Evolutionary conservation across 1,140 invertebrate genomes (phyloP).

Genomic region (Nautilus pompilius): DNA sequence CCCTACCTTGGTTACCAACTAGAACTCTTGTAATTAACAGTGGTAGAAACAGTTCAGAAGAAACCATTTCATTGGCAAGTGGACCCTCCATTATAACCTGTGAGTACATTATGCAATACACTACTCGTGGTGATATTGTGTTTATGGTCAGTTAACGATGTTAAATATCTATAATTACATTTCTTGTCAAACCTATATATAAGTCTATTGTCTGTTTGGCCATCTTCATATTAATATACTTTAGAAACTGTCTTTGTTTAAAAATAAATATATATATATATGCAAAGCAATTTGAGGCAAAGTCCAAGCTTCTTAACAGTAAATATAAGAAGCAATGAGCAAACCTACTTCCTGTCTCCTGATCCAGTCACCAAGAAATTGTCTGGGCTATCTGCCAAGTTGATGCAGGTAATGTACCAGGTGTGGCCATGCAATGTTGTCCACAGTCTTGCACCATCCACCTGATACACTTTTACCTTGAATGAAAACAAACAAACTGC

Average conservation of each 20-base stretch:
- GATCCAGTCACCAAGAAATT: conserved; percentile 40
- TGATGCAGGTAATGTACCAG: conserved; percentile 33
- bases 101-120: no score
- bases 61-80: no score
- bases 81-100: no score
- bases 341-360: conserved; percentile 41
- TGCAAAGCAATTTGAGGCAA: background rate
- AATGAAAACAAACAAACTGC: conserved; percentile 5
- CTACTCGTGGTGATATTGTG: no score
- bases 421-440: conserved; percentile 35
- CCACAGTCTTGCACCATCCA: conserved; percentile 16
- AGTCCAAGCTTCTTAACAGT: background rate
- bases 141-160: no score
- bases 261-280: background rate
- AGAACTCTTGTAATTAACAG: no score
- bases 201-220: background rate
- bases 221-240: background rate
- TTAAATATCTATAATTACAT: background rate
- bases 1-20: no score
- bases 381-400: conserved; percentile 30
- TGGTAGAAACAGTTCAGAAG: no score
- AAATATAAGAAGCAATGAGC: background rate
- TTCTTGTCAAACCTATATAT: background rate
- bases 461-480: conserved; percentile 43
- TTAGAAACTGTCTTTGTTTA: background rate